A percentile compares a stretch with the other conserved stretches of the same genome.
Conservation (phyloP, 2,113 vertebrate genomes). For the Tauraco erythrolophus region DNA sequence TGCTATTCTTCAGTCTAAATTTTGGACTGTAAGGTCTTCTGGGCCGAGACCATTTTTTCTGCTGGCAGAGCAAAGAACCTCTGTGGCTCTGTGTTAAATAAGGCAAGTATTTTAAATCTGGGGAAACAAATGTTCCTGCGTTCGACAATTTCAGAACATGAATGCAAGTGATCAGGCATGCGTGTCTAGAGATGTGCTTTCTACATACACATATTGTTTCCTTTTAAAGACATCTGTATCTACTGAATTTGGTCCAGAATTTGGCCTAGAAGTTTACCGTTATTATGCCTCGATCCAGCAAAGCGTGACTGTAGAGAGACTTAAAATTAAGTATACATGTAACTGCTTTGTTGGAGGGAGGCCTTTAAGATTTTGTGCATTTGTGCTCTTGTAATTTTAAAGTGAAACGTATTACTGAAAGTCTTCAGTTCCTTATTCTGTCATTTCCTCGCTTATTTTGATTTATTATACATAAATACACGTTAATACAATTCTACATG, state of each 20-base stretch:
- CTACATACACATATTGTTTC: conserved; percentile 59
- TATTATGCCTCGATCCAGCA: conserved; percentile 60
- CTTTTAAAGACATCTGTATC: conserved; percentile 72
- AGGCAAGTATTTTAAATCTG: conserved; percentile 2
- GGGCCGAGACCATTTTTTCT: not conserved
- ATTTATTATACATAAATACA: conserved; percentile 2
- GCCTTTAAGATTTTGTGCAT: conserved; percentile 38
- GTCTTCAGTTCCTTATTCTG: conserved; percentile 14
- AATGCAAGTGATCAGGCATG: conserved; percentile 54
- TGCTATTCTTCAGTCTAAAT: not conserved
- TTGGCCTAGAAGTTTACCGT: conserved; percentile 52
- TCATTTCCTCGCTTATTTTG: conserved; percentile 23
- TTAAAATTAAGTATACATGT: conserved; percentile 42
- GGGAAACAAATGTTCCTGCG: not conserved
- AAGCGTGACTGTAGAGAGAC: conserved; percentile 54
- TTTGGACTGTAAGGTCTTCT: not conserved
- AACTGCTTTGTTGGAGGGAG: conserved; percentile 49
- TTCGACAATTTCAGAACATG: conserved; percentile 46
- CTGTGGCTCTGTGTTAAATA: not conserved
- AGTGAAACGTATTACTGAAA: conserved; percentile 31
- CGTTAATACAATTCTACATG: not conserved
- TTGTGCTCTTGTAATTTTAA: conserved; percentile 57
- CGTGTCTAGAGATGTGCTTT: conserved; percentile 60
- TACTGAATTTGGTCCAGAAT: conserved; percentile 60
- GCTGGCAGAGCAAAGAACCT: not conserved